phyloP scores from a whole-genome alignment of 2,113 vertebrate species.

The Calyptommatus sinebrachiatus region DNA sequence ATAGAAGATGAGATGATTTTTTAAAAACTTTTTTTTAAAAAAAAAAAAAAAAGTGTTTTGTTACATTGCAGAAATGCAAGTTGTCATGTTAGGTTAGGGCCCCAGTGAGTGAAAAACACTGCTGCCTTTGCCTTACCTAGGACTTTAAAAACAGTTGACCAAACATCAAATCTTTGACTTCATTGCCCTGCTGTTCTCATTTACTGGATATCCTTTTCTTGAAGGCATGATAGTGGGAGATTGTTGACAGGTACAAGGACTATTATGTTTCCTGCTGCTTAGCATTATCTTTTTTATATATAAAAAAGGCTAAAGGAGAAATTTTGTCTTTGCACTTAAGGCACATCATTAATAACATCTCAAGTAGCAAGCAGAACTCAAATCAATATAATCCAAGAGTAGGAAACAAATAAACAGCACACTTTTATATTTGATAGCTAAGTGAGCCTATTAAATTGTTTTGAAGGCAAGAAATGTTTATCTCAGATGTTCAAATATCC shows the following conservation, averaged over 20 bases:
- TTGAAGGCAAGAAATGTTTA: conserved; percentile 2
- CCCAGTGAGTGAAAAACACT: too few relatives aligned
- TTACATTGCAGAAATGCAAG: too few relatives aligned
- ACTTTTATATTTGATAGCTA: conserved; percentile 33
- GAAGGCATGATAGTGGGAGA: not conserved
- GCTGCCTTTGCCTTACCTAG: too few relatives aligned
- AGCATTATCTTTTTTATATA: not conserved
- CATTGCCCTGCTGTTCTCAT: too few relatives aligned
- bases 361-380: conserved; percentile 9
- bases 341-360: not conserved
- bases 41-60: too few relatives aligned
- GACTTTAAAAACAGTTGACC: too few relatives aligned
- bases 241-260: not conserved
- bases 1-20: too few relatives aligned
- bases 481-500: not conserved
- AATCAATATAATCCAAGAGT: conserved; percentile 7
- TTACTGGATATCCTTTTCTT: too few relatives aligned
- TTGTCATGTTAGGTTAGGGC: too few relatives aligned
- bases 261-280: not conserved
- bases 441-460: conserved; percentile 14
- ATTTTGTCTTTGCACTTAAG: not conserved
- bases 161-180: too few relatives aligned
- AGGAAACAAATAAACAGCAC: conserved; percentile 1
- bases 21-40: too few relatives aligned
- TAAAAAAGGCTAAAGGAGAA: not conserved